Base-by-base conservation (phyloP, 2,888 invertebrate species). In the Sarcophaga carnaria region DNA sequence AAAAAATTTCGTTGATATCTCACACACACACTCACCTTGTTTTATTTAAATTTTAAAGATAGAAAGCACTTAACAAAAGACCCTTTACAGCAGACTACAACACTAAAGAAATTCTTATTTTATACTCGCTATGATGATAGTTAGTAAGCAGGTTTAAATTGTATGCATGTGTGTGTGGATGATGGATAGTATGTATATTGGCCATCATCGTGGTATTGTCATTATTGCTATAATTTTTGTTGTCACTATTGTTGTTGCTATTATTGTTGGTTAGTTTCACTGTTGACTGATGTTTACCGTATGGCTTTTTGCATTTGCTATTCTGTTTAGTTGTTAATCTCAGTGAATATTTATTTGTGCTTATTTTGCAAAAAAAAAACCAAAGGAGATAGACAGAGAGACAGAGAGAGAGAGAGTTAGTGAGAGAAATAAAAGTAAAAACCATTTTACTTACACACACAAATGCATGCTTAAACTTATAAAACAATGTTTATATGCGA, bases 251-350 rank as follows among this genome's bases (percentile, higher is more conserved):
- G 27, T 62, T 62, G 60, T 70, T 62, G 20, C 17, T 47, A 37
- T 49, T 62, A 12, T 20, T 60, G 60, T n/a, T 62, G 62, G 45
- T 66, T 64, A n/a, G 59, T 25, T 64, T 22, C 59, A 72, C n/a
- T 59, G 64, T 69, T 62, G 67, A 62, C 37, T 77, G 63, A 60
- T 78, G 77, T 67, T 78, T 77, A 67, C 77, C 20, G 10, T 45
- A 45, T 60, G 66, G 47, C 74, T 62, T 54, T 47, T 72, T 83
- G 47, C 77, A 83, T 83, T 77, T 77, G 66, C 77, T 72, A 77
- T 86, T 86, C 80, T 80, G 80, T 86, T 86, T 83, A 80, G 74
- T 80, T 82, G 83, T 83, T 83, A 86, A 83, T 83, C 79, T 83
- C 77, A 77, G 77, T 80, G 78, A 77, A 80, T 83, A 86, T 86